A percentile compares a stretch with the other conserved stretches of the same genome.
Conservation (phyloP, 2,113 vertebrate species). For the Paedocypris sp. region DNA sequence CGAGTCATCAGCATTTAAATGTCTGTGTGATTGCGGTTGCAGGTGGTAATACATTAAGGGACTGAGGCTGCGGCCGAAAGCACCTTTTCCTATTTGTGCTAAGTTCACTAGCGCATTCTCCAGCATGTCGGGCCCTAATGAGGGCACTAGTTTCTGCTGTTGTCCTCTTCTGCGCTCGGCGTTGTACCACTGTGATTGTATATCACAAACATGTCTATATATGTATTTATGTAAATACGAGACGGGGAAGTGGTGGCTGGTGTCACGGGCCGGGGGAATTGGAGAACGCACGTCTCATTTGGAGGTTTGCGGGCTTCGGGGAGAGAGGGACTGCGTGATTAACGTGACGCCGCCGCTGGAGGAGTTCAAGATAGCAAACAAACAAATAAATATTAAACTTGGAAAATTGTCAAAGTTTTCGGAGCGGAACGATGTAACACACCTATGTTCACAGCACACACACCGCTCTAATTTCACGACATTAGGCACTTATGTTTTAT, state of each 20-base stretch:
- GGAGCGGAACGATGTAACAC: too few species aligned
- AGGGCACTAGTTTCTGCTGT: constrained; percentile 58
- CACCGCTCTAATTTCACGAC: too few species aligned
- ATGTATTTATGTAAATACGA: constrained; percentile 5
- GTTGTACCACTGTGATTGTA: constrained; percentile 60
- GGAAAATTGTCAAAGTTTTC: too few species aligned
- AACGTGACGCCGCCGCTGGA: too few species aligned
- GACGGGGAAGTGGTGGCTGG: constrained; percentile 57
- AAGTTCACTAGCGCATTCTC: constrained; percentile 64
- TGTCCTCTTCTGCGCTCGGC: constrained; percentile 62
- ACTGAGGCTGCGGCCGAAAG: constrained; percentile 61
- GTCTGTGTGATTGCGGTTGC: constrained; percentile 68
- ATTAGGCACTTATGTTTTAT: too few species aligned
- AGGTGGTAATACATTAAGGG: constrained; percentile 73
- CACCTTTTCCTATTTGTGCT: constrained; percentile 66
- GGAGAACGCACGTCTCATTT: constrained; percentile 27
- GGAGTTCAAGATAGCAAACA: too few species aligned
- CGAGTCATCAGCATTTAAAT: constrained; percentile 69
- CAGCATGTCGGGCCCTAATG: constrained; percentile 62
- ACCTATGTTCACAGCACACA: too few species aligned
- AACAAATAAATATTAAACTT: too few species aligned
- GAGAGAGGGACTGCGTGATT: constrained; percentile 24
- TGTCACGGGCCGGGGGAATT: constrained; percentile 54
- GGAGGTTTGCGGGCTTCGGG: constrained; percentile 13
- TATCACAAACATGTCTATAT: constrained; percentile 42